Conservation (phyloP, 1,140 invertebrate species). For the Lepidurus couesii region DNA sequence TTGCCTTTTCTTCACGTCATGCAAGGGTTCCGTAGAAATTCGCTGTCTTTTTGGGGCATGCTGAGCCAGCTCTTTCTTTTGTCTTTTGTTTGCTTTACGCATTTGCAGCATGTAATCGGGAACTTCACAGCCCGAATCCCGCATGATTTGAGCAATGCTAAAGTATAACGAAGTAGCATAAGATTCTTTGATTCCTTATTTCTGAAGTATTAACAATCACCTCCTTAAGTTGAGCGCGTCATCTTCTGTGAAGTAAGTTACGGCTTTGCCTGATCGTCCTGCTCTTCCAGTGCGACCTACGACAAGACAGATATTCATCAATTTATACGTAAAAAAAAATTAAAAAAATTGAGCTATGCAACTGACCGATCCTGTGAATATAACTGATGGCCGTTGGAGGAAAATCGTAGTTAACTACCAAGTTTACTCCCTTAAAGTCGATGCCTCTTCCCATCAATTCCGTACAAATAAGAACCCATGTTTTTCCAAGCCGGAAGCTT, state of each 20-base stretch:
- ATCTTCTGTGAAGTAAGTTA: slow-evolving; percentile 91
- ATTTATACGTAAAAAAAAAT: slow-evolving; percentile 28
- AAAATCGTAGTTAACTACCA: slow-evolving; percentile 97
- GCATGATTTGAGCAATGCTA: slow-evolving; percentile 79
- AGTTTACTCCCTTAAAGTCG: slow-evolving; percentile 94
- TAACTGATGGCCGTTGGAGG: slow-evolving; percentile 87
- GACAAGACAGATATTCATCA: slow-evolving; percentile 33
- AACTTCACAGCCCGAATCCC: slow-evolving; percentile 79
- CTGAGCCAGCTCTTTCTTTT: slow-evolving; percentile 54
- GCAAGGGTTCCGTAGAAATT: slow-evolving; percentile 34
- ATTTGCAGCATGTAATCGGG: slow-evolving; percentile 82
- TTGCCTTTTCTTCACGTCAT: slow-evolving; percentile 26
- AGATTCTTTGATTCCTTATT: slow-evolving; percentile 18
- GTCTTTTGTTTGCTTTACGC: slow-evolving; percentile 63
- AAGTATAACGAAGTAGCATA: slow-evolving; percentile 41
- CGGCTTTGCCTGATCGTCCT: slow-evolving; percentile 74
- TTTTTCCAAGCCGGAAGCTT: slow-evolving; percentile 81
- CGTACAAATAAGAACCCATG: slow-evolving; percentile 95
- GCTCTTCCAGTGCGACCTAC: slow-evolving; percentile 87
- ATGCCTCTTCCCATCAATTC: slow-evolving; percentile 95
- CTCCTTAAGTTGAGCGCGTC: slow-evolving; percentile 76
- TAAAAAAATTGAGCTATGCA: slow-evolving; percentile 2
- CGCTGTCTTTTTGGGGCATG: slow-evolving; percentile 54
- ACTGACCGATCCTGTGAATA: slow-evolving; percentile 77
- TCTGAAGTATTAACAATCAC: slow-evolving; percentile 46